These are phyloP conservation scores for Sebastes schlegelii DNA, from an alignment of 2,113 vertebrate genomes.

Conservation along the genomic window DNA sequence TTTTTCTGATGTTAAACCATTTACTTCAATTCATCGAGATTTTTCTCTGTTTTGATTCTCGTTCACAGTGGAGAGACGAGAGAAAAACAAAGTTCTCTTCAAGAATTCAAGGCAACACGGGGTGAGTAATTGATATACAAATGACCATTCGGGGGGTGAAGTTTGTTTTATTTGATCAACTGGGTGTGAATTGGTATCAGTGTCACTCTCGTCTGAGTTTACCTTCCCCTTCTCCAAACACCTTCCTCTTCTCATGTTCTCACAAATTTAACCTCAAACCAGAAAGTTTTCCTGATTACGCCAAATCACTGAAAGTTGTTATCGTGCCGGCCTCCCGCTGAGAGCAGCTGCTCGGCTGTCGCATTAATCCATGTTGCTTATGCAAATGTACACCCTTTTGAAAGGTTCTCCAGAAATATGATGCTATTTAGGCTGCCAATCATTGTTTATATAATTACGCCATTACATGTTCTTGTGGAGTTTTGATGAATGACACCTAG, in stretches of 20 bases:
- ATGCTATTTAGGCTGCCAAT: constrained; percentile 84
- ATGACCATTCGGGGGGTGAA: neutral
- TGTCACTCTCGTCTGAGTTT: constrained; percentile 24
- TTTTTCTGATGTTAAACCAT: no score
- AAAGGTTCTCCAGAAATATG: constrained; percentile 82
- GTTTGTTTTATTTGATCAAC: constrained; percentile 1
- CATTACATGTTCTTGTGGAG: constrained; percentile 54
- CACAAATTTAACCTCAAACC: constrained; percentile 68
- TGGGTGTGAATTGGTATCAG: neutral
- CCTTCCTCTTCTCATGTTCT: constrained; percentile 44
- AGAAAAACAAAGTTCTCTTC: neutral
- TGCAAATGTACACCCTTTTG: constrained; percentile 83
- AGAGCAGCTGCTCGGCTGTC: constrained; percentile 82
- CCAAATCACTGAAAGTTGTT: constrained; percentile 82
- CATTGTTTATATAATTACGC: constrained; percentile 80
- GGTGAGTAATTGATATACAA: neutral
- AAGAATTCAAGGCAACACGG: neutral
- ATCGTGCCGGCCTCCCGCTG: constrained; percentile 68
- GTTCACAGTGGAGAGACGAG: no score
- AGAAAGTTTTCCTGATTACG: constrained; percentile 82
- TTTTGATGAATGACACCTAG: constrained; percentile 72
- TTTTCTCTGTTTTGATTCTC: no score
- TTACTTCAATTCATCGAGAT: no score
- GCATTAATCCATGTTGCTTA: constrained; percentile 80
- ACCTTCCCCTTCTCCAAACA: neutral